These are phyloP conservation scores for Corythornis madagascariensis DNA, from an alignment of 2,113 vertebrate species.

Conservation along the genomic window DNA sequence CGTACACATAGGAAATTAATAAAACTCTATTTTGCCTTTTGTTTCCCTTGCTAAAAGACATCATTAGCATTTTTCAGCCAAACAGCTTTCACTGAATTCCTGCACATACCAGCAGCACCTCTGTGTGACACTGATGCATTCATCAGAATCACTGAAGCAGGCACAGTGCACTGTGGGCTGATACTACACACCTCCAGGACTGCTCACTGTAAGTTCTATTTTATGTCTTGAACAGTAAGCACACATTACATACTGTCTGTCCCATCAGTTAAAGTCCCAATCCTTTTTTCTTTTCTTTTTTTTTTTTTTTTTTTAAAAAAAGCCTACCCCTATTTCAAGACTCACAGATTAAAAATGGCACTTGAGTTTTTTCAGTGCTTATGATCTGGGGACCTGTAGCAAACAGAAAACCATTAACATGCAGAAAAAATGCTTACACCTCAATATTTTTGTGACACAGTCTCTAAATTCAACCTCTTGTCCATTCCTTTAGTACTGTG, in stretches of 20 bases:
- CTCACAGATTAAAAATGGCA: not conserved
- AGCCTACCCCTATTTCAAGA: not conserved
- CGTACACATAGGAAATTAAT: not conserved
- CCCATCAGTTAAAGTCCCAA: not conserved
- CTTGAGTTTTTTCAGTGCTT: not conserved
- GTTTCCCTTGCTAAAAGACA: slow-evolving; percentile 49
- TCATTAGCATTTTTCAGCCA: slow-evolving; percentile 25
- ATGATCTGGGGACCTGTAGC: not conserved
- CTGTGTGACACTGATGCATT: not conserved
- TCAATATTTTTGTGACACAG: not conserved
- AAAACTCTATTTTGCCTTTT: slow-evolving; percentile 1
- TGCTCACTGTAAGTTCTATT: not conserved
- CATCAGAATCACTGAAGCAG: not conserved
- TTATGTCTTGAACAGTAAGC: not conserved
- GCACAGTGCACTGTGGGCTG: not conserved
- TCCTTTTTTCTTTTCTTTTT: no score
- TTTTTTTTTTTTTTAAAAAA: not conserved
- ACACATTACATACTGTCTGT: not conserved
- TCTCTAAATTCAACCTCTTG: not conserved
- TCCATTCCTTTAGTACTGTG: not conserved
- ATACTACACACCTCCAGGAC: not conserved
- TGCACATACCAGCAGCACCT: not conserved
- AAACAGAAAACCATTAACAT: not conserved
- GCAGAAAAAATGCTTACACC: not conserved
- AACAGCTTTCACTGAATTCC: slow-evolving; percentile 24